A percentile compares a stretch with the other conserved stretches of the same genome.
phyloP scores from a whole-genome alignment of 2,888 invertebrate species.

The Metopia argyrocephala region DNA sequence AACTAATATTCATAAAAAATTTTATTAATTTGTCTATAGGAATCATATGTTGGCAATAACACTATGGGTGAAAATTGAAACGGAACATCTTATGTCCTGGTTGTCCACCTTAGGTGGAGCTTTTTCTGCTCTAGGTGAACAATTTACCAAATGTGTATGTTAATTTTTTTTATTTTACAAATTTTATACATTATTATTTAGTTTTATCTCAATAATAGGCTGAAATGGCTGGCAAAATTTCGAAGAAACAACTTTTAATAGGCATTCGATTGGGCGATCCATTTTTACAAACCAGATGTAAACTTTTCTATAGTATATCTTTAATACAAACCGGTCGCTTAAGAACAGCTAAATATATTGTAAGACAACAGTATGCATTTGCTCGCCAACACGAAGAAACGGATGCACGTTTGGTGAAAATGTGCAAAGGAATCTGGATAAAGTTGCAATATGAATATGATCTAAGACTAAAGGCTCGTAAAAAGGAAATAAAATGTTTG shows the following conservation, averaged over 20 bases:
- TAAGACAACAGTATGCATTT: slow-evolving; percentile 80
- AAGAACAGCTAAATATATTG: slow-evolving; percentile 82
- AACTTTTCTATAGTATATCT: slow-evolving; percentile 91
- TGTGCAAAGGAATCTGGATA: slow-evolving; percentile 93
- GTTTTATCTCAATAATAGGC: slow-evolving; percentile 81
- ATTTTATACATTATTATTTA: background rate
- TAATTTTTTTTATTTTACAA: background rate
- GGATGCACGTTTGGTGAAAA: slow-evolving; percentile 85
- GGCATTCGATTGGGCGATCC: slow-evolving; percentile 91
- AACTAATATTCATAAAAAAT: background rate
- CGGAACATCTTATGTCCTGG: slow-evolving; percentile 94
- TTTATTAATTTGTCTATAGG: slow-evolving; percentile 75
- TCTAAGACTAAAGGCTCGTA: slow-evolving; percentile 53
- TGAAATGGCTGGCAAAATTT: slow-evolving; percentile 92
- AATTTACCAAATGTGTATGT: slow-evolving; percentile 86
- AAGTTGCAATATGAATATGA: slow-evolving; percentile 82
- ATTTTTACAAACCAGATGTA: slow-evolving; percentile 88
- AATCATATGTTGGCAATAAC: slow-evolving; percentile 79
- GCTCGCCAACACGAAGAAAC: slow-evolving; percentile 74
- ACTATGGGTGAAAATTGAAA: slow-evolving; percentile 84
- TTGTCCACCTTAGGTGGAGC: slow-evolving; percentile 97
- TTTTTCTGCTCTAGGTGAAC: slow-evolving; percentile 96
- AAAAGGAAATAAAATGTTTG: background rate
- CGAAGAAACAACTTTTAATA: slow-evolving; percentile 88
- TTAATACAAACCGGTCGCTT: slow-evolving; percentile 89